These are phyloP conservation scores for Melinaea marsaeus DNA, from an alignment of 2,888 invertebrate genomes.

Conservation along the genomic window DNA sequence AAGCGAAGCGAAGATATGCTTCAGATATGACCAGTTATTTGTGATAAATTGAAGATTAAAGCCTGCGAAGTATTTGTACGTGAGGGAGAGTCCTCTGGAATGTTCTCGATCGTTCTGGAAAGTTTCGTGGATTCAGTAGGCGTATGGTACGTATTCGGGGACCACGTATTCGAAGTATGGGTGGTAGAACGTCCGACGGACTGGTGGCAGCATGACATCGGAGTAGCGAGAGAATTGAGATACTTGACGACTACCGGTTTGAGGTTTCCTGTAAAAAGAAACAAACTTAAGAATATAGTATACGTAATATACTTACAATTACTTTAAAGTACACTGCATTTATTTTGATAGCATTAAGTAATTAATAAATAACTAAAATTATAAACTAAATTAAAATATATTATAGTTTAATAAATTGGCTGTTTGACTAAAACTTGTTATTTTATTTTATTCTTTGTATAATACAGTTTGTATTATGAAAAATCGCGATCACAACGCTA, in stretches of 20 bases:
- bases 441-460: no score
- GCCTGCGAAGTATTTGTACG: conserved; percentile 58
- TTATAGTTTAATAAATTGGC: no score
- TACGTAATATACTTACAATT: not conserved
- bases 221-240: conserved; percentile 74
- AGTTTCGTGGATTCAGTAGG: conserved; percentile 52
- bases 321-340: not conserved
- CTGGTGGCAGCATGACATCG: conserved; percentile 65
- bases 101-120: conserved; percentile 45
- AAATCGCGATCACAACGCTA: no score
- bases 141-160: conserved; percentile 60
- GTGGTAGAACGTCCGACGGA: conserved; percentile 60
- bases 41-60: conserved; percentile 43
- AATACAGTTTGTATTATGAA: no score
- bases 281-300: conserved; percentile 3
- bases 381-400: no score
- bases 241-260: conserved; percentile 63
- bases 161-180: conserved; percentile 58
- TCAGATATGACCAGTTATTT: conserved; percentile 60
- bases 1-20: conserved; percentile 73
- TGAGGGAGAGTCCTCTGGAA: conserved; percentile 42
- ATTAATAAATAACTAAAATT: no score
- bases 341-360: no score
- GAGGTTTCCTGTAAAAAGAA: conserved; percentile 58
- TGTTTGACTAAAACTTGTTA: no score